Conservation (phyloP, 23 tunicate genomes). For the Botrylloides violaceus region DNA sequence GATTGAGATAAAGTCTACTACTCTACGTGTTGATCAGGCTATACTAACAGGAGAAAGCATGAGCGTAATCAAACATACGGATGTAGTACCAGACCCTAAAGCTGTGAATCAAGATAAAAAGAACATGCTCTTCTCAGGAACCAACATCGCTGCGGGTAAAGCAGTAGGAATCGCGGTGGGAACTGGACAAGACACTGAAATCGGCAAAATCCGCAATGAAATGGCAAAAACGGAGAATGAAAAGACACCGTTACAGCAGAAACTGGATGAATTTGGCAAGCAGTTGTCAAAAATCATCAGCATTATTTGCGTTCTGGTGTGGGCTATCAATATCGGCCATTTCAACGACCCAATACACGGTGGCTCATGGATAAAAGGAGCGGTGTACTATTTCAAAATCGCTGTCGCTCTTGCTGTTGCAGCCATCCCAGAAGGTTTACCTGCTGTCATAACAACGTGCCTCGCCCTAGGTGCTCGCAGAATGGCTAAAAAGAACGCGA, state of each 20-base stretch:
- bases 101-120: constrained; percentile 97
- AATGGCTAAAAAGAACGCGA: constrained; percentile 99
- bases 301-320: constrained; percentile 89
- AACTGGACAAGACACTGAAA: constrained; percentile 86
- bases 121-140: constrained; percentile 95
- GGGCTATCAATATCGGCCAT: constrained; percentile 99
- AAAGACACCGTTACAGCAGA: constrained; percentile 82
- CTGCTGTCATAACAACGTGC: constrained; percentile 98
- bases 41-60: constrained; percentile 93
- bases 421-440: constrained; percentile 98
- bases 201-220: constrained; percentile 95
- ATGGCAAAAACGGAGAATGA: constrained; percentile 96
- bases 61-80: constrained; percentile 89
- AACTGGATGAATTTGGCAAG: constrained; percentile 91
- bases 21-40: constrained; percentile 96
- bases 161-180: constrained; percentile 82
- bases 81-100: constrained; percentile 72
- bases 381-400: constrained; percentile 97
- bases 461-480: constrained; percentile 94
- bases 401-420: constrained; percentile 99
- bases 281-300: constrained; percentile 88
- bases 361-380: constrained; percentile 96
- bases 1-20: constrained; percentile 78
- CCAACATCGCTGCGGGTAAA: constrained; percentile 94
- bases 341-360: constrained; percentile 99